phyloP scores from a whole-genome alignment of 2,113 vertebrate genomes.

The Hippocampus mohnikei region DNA sequence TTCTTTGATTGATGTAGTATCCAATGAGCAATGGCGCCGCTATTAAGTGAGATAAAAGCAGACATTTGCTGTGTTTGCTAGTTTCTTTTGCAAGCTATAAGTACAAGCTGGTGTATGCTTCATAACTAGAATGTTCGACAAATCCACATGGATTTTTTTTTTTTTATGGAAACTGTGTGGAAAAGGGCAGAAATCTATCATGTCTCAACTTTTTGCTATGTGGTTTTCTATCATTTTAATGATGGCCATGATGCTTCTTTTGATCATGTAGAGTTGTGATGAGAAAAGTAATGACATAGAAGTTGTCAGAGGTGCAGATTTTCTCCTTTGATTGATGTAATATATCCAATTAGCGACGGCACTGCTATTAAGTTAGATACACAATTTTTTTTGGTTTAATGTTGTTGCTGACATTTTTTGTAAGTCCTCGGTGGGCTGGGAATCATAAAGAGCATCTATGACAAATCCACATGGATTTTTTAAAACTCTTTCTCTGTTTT shows the following conservation, averaged over 20 bases:
- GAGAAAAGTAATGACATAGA: too few species aligned
- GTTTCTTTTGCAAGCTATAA: neutral
- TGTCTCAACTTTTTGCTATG: neutral
- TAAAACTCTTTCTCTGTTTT: too few species aligned
- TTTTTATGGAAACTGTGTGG: neutral
- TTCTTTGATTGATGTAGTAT: neutral
- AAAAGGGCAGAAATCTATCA: neutral
- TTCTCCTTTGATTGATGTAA: too few species aligned
- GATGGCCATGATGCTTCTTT: neutral
- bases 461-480: too few species aligned
- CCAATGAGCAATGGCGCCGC: neutral
- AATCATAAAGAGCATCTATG: too few species aligned
- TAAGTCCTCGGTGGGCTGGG: too few species aligned
- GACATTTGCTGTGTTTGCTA: neutral
- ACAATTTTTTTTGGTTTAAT: too few species aligned
- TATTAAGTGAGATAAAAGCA: neutral
- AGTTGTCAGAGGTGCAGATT: too few species aligned
- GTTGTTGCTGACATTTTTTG: too few species aligned
- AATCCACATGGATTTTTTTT: neutral
- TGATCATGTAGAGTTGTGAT: neutral
- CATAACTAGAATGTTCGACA: neutral
- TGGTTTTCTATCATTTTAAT: neutral
- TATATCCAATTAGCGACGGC: too few species aligned
- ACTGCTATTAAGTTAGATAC: too few species aligned
- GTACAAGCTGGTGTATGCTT: neutral